Percentiles rank a stretch among this genome's conserved stretches.
These are phyloP conservation scores for Oreotrochilus melanogaster DNA, from an alignment of 2,113 vertebrate species.

Conservation along the genomic window DNA sequence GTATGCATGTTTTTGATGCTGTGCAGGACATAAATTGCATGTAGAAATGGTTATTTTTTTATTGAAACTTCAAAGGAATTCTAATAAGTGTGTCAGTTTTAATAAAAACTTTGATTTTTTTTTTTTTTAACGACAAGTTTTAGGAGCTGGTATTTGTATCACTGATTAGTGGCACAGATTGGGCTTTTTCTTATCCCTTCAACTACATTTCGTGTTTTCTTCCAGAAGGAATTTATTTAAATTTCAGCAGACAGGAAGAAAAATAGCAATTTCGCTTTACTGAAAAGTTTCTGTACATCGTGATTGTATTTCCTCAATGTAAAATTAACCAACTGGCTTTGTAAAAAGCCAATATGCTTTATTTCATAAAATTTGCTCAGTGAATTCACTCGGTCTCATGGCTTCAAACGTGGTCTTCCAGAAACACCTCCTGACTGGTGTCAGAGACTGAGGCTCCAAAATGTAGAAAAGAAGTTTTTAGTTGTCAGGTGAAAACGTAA, in stretches of 20 bases:
- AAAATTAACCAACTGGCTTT: background rate
- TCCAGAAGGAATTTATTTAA: background rate
- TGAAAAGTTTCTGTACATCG: background rate
- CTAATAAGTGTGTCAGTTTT: background rate
- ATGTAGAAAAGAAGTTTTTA: background rate
- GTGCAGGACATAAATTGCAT: background rate
- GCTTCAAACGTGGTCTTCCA: background rate
- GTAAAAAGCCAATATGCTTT: background rate
- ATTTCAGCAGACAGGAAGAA: background rate
- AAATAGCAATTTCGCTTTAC: background rate
- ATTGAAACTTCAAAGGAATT: background rate
- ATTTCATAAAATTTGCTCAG: background rate
- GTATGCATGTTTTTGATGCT: background rate
- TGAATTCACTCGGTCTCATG: background rate
- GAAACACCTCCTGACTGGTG: background rate
- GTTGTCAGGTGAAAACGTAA: background rate
- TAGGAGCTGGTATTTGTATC: background rate
- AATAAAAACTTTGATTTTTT: background rate
- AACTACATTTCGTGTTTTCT: background rate
- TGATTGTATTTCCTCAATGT: background rate
- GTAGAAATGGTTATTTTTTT: background rate
- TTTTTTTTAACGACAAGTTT: background rate
- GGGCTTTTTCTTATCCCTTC: background rate
- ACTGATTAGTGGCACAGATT: background rate
- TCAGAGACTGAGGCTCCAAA: background rate